Base-by-base conservation (phyloP, 2,888 invertebrate genomes). In the Drosophila yooni region DNA sequence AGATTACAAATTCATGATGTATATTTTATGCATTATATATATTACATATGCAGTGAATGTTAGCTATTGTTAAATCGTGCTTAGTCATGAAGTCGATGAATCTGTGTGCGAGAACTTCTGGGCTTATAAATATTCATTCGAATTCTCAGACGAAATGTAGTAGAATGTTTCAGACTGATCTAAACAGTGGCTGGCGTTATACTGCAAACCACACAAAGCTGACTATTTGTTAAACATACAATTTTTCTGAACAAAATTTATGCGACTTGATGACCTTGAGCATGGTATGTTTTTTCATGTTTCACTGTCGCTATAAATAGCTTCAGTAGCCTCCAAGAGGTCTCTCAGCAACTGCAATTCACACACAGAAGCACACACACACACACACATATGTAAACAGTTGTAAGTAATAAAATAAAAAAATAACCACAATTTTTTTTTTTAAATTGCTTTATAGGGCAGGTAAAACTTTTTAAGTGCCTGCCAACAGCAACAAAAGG, bases 261-360 rank as follows among this genome's bases (percentile, higher is more conserved):
- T 86, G 84, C 82, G 75, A 82, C 76, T 70, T 58, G 80, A 60
- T 75, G 88, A 76, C 87, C 87, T 88, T 88, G 85, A 67, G 60
- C 68, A 60, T 81, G 82, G 71, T 81, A 52, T 64, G 69, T 82
- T 80, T 75, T 69, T 59, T 66, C 65, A 74, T 68, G 70, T 76
- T 70, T 62, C 56, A 65, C 58, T 64, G 52, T 43, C 40, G 48
- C 76, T 85, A 88, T 76, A 85, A 85, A 85, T 85, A 85, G 82
- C 69, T 34, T 25, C 52, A 61, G 53, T 66, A 82, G 69, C 79
- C 85, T 76, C 68, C 66, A 76, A 79, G 76, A 80, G 76, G 70
- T 76, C 76, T 76, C 76, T 62, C 63, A 76, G 58, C 74, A 73
- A 73, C 74, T 85, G 73, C 68, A 70, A 53, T 70, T 29, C 60